Evolutionary conservation across 2,113 vertebrate genomes (phyloP), one percentile per base, ranked within the genome.

Genomic region (Panthera leo): DNA sequence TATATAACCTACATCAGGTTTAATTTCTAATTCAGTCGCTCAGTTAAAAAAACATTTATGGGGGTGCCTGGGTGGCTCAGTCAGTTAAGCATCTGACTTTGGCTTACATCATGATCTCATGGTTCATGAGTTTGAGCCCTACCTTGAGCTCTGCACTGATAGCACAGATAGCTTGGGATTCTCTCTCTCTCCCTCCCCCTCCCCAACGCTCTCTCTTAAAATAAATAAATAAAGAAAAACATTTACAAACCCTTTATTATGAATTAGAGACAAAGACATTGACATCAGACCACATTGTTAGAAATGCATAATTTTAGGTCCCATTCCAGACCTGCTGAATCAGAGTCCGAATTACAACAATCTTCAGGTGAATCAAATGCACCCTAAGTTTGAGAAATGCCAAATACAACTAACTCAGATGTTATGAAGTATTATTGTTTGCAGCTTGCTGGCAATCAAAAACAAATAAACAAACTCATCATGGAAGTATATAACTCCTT

Each of bases 381-480:
- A 61, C 11, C 15, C 21, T 85, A 75, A 85, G 39, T 93, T 84
- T 93, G 78, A 93, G 58, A 97, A 86, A 39, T 3, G 23, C 71
- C 85, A 45, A 71, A 75, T 51, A 48, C 70, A 53, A 39, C 94
- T 84, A 85, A 67, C 29, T 91, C 82, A 90, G 92, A 51, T 63
- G 9, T 85, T 97, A 95, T 89, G 48, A 96, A 86, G 93, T 96
- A 55, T 18, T 92, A 13, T 55, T 95, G 0, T 92, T 85, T 36
- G 2, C 21, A 96, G 94, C 36, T 92, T 98, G 67, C 55, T 93
- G 93, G 36, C 5, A 94, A 95, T 93, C 85, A 96, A 70, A 71
- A 88, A 85, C 90, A 92, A 58, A 96, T 71, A n/a, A 91, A 98
- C 86, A 93, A 93, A 78, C 61, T 91, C 48, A 92, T 71, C 42